phyloP scores from a whole-genome alignment of 2,113 vertebrate genomes.

The Cinclus mexicanus region DNA sequence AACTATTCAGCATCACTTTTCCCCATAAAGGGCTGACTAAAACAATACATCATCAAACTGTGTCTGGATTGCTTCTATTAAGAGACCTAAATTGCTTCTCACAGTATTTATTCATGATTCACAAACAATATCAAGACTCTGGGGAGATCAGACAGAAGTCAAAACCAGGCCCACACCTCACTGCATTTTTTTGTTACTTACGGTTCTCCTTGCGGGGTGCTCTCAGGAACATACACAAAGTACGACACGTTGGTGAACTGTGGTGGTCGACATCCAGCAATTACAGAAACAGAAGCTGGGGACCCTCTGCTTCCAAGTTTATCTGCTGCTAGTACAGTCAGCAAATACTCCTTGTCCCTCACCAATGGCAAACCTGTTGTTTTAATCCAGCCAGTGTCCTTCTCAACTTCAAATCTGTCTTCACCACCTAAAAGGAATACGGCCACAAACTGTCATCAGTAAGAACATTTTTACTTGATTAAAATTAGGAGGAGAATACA shows the following conservation, averaged over 20 bases:
- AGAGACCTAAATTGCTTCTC: background rate
- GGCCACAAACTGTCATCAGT: background rate
- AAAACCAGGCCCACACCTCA: background rate
- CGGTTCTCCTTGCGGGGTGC: slow-evolving; percentile 74
- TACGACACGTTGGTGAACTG: slow-evolving; percentile 85
- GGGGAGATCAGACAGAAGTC: background rate
- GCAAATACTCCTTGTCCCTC: slow-evolving; percentile 81
- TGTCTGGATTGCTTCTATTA: background rate
- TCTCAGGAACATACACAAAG: slow-evolving; percentile 80
- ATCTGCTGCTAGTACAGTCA: slow-evolving; percentile 83
- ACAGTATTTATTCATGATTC: background rate
- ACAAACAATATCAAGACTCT: background rate
- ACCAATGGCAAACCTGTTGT: slow-evolving; percentile 83
- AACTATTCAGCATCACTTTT: background rate
- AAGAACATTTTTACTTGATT: background rate
- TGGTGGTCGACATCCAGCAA: slow-evolving; percentile 80
- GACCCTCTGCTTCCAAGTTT: slow-evolving; percentile 79
- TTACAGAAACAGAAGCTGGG: slow-evolving; percentile 78
- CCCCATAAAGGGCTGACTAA: background rate
- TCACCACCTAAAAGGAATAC: slow-evolving; percentile 79
- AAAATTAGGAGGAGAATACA: background rate
- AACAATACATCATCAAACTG: background rate
- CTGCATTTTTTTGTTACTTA: slow-evolving; percentile 69
- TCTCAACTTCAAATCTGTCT: slow-evolving; percentile 84
- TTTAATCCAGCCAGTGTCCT: slow-evolving; percentile 81